These are phyloP conservation scores for Microchirus variegatus DNA, from an alignment of 2,797 vertebrate genomes.

Conservation along the genomic window DNA sequence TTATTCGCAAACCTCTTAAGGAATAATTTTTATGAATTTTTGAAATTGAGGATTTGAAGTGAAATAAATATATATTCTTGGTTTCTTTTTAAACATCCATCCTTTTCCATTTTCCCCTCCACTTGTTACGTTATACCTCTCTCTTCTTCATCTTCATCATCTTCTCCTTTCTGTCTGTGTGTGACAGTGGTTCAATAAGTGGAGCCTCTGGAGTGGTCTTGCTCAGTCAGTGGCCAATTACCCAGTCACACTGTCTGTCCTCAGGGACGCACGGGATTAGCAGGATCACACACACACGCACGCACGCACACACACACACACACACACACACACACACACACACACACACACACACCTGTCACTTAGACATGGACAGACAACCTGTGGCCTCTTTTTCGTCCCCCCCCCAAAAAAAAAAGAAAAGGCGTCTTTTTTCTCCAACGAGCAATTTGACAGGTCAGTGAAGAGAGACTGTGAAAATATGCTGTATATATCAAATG, in stretches of 20 bases:
- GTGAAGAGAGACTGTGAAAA: constrained; percentile 50
- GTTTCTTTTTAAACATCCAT: background rate
- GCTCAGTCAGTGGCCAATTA: constrained; percentile 80
- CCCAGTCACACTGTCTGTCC: constrained; percentile 73
- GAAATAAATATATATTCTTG: too few species aligned
- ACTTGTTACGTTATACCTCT: constrained; percentile 30
- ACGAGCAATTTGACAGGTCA: constrained; percentile 68
- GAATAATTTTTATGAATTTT: too few species aligned
- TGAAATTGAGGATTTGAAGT: too few species aligned
- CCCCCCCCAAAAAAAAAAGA: background rate
- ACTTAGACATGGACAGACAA: constrained; percentile 60
- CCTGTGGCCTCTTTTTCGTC: constrained; percentile 54
- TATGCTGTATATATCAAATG: constrained; percentile 56
- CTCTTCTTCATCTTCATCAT: constrained; percentile 10
- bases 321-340: constrained; percentile 27
- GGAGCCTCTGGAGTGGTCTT: constrained; percentile 66
- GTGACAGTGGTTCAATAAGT: constrained; percentile 74
- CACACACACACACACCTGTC: constrained; percentile 58
- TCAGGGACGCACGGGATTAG: constrained; percentile 72
- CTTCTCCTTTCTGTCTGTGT: constrained; percentile 20
- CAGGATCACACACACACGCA: constrained; percentile 60
- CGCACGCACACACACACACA: constrained; percentile 40
- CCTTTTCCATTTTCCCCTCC: constrained; percentile 19
- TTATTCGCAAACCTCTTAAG: too few species aligned
- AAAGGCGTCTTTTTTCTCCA: constrained; percentile 48